Evolutionary conservation across 1,140 invertebrate genomes (phyloP).

Genomic region (Panonychus citri): DNA sequence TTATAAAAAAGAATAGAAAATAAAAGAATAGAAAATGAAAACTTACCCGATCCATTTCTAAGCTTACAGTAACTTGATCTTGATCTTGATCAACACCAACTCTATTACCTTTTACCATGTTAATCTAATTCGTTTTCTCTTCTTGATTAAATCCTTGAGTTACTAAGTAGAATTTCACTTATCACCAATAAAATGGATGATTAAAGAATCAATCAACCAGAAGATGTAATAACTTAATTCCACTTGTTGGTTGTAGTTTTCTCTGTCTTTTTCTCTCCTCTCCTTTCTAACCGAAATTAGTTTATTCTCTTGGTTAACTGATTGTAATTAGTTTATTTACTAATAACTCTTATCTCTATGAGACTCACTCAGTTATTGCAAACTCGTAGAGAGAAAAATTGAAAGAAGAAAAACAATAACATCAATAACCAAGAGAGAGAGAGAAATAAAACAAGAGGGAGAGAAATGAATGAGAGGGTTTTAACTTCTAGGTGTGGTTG

Average conservation of each 20-base stretch:
- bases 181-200: background rate
- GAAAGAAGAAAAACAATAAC: background rate
- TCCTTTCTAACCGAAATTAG: background rate
- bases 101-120: background rate
- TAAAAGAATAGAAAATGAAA: background rate
- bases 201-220: background rate
- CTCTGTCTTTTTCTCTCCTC: background rate
- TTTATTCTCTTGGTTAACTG: background rate
- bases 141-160: background rate
- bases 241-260: background rate
- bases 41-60: slow-evolving; percentile 1
- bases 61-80: background rate
- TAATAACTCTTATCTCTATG: background rate
- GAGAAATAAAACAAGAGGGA: background rate
- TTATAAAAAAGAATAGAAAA: background rate
- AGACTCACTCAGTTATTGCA: background rate
- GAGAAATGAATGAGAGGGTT: too few species aligned
- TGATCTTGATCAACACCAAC: background rate
- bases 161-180: background rate
- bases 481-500: too few species aligned
- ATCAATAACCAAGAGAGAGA: background rate
- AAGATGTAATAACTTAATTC: background rate
- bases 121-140: background rate
- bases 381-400: background rate
- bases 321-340: background rate